These are phyloP conservation scores for Pandemis corylana DNA, from an alignment of 2,888 invertebrate genomes.

Conservation along the genomic window DNA sequence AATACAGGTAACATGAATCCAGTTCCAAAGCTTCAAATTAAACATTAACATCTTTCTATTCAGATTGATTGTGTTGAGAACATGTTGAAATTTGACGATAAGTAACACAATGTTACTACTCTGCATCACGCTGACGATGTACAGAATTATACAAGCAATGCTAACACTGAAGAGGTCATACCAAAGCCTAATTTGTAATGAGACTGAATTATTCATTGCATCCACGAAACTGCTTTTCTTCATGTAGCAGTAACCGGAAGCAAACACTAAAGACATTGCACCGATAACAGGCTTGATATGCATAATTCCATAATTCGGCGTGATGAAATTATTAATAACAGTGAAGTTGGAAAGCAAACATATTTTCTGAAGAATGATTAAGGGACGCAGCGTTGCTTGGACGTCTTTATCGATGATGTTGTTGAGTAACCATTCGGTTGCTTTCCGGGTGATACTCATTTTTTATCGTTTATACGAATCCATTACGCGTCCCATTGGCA, in stretches of 20 bases:
- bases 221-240: not conserved
- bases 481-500: not conserved
- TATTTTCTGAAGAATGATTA: not conserved
- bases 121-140: not conserved
- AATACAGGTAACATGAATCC: not conserved
- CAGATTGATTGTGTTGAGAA: not conserved
- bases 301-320: not conserved
- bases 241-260: not conserved
- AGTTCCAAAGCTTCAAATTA: not conserved
- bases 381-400: not conserved
- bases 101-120: not conserved
- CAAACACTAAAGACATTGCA: not conserved
- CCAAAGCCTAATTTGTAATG: too few relatives aligned
- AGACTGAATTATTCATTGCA: too few relatives aligned
- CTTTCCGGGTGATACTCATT: not conserved
- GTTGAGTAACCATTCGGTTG: not conserved
- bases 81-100: not conserved
- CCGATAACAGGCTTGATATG: not conserved
- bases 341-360: not conserved
- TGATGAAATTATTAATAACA: not conserved
- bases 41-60: not conserved
- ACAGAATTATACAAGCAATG: not conserved
- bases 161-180: not conserved
- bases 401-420: not conserved
- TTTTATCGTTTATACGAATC: not conserved